Base-by-base conservation (phyloP, 2,113 vertebrate species). In the Callopanchax toddi region DNA sequence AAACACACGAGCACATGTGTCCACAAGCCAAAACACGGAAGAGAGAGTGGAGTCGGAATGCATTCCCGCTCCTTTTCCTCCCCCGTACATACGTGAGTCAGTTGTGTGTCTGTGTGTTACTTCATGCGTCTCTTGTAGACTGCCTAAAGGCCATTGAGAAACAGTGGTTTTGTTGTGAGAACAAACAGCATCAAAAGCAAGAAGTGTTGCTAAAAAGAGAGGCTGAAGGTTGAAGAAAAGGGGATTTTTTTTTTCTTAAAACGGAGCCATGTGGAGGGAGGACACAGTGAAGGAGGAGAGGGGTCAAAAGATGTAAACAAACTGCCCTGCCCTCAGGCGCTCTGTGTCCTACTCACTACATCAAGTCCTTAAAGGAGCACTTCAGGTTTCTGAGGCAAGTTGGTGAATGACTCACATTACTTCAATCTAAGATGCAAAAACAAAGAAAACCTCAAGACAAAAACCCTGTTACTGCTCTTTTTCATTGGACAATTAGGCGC, bases 241-340 rank as follows among this genome's bases (percentile, higher is more conserved):
- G n/a, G n/a, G 4, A 32, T 32, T 32, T 32, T 32, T 32, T 29
- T n/a, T n/a, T n/a, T n/a, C n/a, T n/a, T n/a, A n/a, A n/a, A n/a
- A n/a, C n/a, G 60, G 8, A 23, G 34, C 32, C 8, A 25, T 22
- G 2, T 10, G 60, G 37, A 32, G 9, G 21, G 26, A 20, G 26
- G 17, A 46, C 18, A 13, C 4, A 7, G 52, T 49, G 40, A 17
- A 55, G 49, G 60, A 60, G 49, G 48, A 55, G 40, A 16, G 64
- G 43, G 73, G 63, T 68, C 51, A 61, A 40, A 58, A 62, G 61
- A 75, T 73, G 72, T 75, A 72, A 81, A 83, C 72, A 82, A 71
- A 71, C 45, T 44, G 53, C 6, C 45, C 49, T 17, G 43, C 59
- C 82, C 63, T 56, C 16, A n/a, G 76, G 84, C 76, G 17, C 32